phyloP scores from a whole-genome alignment of 2,888 invertebrate species.

The Cyrtodaria siliqua region DNA sequence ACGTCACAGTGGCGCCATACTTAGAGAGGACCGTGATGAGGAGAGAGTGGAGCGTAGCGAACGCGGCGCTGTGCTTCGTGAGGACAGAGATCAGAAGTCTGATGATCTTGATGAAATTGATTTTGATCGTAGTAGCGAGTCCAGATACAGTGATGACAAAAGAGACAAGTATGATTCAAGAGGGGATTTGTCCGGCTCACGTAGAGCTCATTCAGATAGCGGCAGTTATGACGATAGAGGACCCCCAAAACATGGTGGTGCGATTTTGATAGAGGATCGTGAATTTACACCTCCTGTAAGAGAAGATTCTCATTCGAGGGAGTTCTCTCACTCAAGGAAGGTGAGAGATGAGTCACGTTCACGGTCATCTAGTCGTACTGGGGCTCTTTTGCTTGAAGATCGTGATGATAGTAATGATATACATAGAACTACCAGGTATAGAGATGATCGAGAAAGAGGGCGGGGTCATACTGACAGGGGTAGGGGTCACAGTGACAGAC shows the following conservation, averaged over 20 bases:
- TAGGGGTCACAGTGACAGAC: too few species aligned
- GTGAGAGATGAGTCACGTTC: not conserved
- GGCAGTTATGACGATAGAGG: not conserved
- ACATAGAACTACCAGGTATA: not conserved
- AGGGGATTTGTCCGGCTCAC: too few species aligned
- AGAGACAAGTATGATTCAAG: not conserved
- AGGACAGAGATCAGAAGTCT: slow-evolving; percentile 8
- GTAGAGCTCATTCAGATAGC: too few species aligned
- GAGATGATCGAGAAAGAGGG: not conserved
- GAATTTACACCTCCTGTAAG: too few species aligned
- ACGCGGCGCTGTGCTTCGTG: slow-evolving; percentile 19
- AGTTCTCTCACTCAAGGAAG: too few species aligned
- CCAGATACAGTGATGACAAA: not conserved
- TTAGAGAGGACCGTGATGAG: not conserved
- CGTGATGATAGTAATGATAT: not conserved
- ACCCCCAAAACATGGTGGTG: not conserved
- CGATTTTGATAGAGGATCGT: slow-evolving; percentile 20
- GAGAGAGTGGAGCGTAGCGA: not conserved
- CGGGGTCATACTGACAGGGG: not conserved
- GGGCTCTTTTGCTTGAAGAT: slow-evolving; percentile 2
- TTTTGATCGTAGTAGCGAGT: not conserved
- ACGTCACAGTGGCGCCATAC: slow-evolving; percentile 16
- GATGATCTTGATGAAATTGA: not conserved
- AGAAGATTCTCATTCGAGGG: too few species aligned
- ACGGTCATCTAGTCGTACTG: not conserved